phyloP scores from a whole-genome alignment of 2,113 vertebrate genomes.

The Merops nubicus region DNA sequence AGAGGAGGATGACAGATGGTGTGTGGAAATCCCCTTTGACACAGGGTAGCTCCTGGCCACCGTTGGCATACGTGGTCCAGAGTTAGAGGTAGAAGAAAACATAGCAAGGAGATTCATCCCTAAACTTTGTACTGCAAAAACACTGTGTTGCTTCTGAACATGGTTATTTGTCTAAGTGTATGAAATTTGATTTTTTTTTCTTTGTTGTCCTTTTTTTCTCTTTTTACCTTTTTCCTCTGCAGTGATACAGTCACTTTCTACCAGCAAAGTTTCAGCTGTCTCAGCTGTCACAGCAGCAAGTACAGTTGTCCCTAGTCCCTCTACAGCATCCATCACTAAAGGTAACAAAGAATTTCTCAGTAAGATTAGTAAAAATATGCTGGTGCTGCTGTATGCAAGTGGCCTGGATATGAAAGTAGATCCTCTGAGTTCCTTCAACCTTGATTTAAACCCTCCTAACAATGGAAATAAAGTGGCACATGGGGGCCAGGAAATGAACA shows the following conservation, averaged over 20 bases:
- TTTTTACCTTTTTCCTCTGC: not conserved
- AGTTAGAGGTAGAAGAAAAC: slow-evolving; percentile 30
- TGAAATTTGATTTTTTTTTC: not conserved
- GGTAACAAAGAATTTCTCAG: slow-evolving; percentile 63
- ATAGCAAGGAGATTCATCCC: slow-evolving; percentile 21
- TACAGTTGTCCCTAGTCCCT: slow-evolving; percentile 47
- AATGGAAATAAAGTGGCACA: not conserved
- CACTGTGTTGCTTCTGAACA: slow-evolving; percentile 14
- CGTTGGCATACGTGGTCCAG: not conserved
- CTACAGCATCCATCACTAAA: slow-evolving; percentile 66
- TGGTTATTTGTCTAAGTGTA: not conserved
- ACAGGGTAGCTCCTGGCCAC: slow-evolving; percentile 34
- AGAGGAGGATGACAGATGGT: slow-evolving; percentile 48
- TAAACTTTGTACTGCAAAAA: slow-evolving; percentile 30
- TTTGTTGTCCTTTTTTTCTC: not conserved
- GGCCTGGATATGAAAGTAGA: not conserved
- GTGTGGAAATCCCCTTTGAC: slow-evolving; percentile 52
- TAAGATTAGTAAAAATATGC: not conserved
- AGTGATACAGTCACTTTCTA: slow-evolving; percentile 80
- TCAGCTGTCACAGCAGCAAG: slow-evolving; percentile 61
- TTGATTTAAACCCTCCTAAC: too few relatives aligned
- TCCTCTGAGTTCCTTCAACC: not conserved
- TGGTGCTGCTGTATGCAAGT: not conserved
- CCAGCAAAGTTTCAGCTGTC: slow-evolving; percentile 71
- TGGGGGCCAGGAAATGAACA: not conserved